These are phyloP conservation scores for Rotaria socialis DNA, from an alignment of 2,888 invertebrate genomes.

Conservation along the genomic window DNA sequence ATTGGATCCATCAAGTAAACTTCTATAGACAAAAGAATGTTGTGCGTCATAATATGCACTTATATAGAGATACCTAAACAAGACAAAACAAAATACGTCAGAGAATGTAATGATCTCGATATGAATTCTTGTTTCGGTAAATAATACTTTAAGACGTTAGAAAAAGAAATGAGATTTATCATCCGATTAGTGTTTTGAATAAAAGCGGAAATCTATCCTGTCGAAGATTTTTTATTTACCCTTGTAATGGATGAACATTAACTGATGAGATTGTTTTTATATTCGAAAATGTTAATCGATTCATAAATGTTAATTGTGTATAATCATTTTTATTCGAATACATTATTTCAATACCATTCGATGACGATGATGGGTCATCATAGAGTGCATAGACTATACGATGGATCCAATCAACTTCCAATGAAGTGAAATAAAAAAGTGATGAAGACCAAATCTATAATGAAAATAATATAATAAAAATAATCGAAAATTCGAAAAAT, in stretches of 20 bases:
- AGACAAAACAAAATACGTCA: no score
- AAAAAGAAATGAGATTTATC: no score
- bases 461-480: background rate
- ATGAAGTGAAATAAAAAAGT: background rate
- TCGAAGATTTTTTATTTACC: background rate
- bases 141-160: no score
- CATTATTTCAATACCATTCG: slow-evolving; percentile 4
- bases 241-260: slow-evolving; percentile 25
- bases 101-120: no score
- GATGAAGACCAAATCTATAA: slow-evolving; percentile 1
- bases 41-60: slow-evolving; percentile 9
- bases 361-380: background rate
- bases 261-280: slow-evolving; percentile 4
- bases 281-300: slow-evolving; percentile 20
- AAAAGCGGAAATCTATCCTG: no score
- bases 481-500: no score
- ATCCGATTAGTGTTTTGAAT: no score
- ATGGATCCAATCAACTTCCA: slow-evolving; percentile 24
- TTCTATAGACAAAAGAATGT: slow-evolving; percentile 6
- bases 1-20: slow-evolving; percentile 17
- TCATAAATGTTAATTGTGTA: background rate
- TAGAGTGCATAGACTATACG: slow-evolving; percentile 2
- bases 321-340: slow-evolving; percentile 3
- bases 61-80: background rate
- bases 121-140: no score